phyloP scores from a whole-genome alignment of 1,140 invertebrate genomes.

The Dinoponera quadriceps region DNA sequence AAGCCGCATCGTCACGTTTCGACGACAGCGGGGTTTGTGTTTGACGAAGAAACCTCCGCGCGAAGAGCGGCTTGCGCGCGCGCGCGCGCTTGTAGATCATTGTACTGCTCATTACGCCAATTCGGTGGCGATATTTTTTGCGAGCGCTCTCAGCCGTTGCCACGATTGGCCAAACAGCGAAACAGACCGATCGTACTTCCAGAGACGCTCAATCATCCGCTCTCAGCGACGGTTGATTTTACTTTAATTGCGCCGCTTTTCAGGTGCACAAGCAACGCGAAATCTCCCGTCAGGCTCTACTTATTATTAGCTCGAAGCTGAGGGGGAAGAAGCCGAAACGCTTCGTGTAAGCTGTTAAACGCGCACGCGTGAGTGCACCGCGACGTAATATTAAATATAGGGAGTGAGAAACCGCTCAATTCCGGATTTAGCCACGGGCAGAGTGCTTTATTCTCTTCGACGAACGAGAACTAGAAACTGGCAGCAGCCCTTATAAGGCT shows the following conservation, averaged over 20 bases:
- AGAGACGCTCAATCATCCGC: slow-evolving; percentile 8
- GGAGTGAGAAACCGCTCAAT: no score
- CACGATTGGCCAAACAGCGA: background rate
- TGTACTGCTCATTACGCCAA: slow-evolving; percentile 43
- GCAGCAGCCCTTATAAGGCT: no score
- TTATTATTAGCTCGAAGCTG: slow-evolving; percentile 16
- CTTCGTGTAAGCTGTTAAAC: no score
- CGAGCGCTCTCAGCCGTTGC: background rate
- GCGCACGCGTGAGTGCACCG: no score
- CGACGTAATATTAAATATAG: no score
- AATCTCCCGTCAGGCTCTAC: slow-evolving; percentile 17
- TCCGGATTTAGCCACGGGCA: no score
- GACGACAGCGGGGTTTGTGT: slow-evolving; percentile 43
- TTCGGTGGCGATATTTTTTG: slow-evolving; percentile 41
- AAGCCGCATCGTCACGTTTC: slow-evolving; percentile 39
- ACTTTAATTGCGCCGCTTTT: slow-evolving; percentile 4
- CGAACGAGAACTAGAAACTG: no score
- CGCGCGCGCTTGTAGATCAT: slow-evolving; percentile 8
- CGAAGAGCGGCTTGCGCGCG: slow-evolving; percentile 15
- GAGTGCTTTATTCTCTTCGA: no score
- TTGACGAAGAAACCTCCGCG: slow-evolving; percentile 34
- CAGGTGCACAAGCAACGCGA: background rate
- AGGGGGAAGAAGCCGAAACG: background rate
- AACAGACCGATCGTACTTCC: background rate
- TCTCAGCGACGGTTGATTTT: slow-evolving; percentile 25